Evolutionary conservation across 2,888 invertebrate species (phyloP).

Genomic region (Hypomecis atomaria): DNA sequence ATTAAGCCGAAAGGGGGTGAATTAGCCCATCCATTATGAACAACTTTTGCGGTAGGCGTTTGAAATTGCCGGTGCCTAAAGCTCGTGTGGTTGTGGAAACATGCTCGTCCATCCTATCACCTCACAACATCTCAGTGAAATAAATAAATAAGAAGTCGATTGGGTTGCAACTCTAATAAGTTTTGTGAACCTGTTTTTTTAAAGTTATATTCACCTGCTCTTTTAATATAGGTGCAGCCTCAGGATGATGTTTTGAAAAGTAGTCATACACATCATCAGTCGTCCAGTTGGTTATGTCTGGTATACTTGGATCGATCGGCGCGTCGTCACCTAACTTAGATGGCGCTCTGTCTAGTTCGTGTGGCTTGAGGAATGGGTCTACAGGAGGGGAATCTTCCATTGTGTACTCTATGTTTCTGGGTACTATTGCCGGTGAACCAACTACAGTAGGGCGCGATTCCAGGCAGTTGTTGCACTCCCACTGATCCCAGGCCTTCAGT

Average conservation of each 20-base stretch:
- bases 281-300: constrained; percentile 93
- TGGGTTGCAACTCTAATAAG: neutral
- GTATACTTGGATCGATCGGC: constrained; percentile 87
- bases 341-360: constrained; percentile 74
- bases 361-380: constrained; percentile 77
- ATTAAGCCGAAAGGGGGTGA: no score
- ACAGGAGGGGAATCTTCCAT: constrained; percentile 56
- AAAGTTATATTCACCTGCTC: constrained; percentile 87
- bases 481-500: constrained; percentile 85
- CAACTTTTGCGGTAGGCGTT: neutral
- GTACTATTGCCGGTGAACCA: constrained; percentile 68
- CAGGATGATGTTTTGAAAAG: constrained; percentile 90
- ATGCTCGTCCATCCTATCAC: no score
- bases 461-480: constrained; percentile 89
- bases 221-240: constrained; percentile 91
- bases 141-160: neutral
- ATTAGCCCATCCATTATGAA: no score
- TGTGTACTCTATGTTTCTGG: constrained; percentile 62
- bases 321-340: constrained; percentile 72
- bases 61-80: neutral
- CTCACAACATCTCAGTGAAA: neutral
- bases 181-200: neutral
- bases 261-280: constrained; percentile 92
- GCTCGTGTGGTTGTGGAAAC: no score
- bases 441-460: constrained; percentile 70